Evolutionary conservation across 2,113 vertebrate species (phyloP).

Genomic region (Halcyon senegalensis): DNA sequence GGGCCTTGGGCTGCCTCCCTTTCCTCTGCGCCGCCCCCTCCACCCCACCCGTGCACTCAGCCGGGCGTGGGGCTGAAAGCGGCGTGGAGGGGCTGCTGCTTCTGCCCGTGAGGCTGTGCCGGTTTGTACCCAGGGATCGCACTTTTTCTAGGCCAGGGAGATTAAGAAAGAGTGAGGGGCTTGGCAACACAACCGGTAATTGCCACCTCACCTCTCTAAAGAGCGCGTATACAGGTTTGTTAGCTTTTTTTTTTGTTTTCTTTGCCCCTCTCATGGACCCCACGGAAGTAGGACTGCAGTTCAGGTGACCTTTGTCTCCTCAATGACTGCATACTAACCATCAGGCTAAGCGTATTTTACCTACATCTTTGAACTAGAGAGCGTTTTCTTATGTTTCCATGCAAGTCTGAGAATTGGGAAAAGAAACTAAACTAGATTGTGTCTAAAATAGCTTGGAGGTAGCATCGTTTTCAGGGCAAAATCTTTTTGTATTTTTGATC

Average conservation of each 20-base stretch:
- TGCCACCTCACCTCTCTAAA: background rate
- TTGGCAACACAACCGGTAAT: fast-evolving
- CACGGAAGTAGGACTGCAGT: background rate
- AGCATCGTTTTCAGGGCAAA: background rate
- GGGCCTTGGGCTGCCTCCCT: no score
- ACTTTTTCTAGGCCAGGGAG: no score
- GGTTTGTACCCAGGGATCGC: fast-evolving
- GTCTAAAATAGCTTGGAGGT: background rate
- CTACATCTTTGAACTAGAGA: background rate
- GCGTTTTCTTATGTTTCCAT: background rate
- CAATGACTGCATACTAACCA: fast-evolving
- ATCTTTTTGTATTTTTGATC: background rate
- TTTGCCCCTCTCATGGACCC: background rate
- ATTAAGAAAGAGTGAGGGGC: no score
- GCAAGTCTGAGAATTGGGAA: background rate
- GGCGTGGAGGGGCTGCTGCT: fast-evolving
- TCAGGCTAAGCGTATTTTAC: fast-evolving
- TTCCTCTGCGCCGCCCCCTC: background rate
- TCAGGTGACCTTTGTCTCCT: fast-evolving
- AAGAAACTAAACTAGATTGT: background rate
- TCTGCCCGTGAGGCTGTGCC: background rate
- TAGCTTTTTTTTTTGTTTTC: background rate
- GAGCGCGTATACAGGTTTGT: fast-evolving
- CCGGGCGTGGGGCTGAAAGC: background rate
- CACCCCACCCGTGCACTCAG: no score